These are phyloP conservation scores for Setophaga petechia DNA, from an alignment of 2,113 vertebrate genomes.

Conservation along the genomic window DNA sequence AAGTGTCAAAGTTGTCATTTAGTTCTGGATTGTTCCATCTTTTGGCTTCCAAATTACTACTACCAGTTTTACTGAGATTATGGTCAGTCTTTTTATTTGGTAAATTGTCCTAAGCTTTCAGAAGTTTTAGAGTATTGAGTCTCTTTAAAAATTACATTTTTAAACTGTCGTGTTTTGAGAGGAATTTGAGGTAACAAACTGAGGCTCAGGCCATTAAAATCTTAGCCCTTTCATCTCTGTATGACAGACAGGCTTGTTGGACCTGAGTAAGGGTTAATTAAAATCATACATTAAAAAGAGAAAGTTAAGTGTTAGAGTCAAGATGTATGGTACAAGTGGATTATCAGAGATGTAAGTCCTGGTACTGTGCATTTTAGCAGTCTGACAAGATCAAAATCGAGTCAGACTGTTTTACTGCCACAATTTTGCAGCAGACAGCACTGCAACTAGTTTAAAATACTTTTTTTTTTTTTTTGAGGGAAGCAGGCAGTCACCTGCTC, in stretches of 20 bases:
- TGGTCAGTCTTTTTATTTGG: neutral
- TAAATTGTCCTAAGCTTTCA: neutral
- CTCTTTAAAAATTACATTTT: neutral
- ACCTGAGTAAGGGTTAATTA: neutral
- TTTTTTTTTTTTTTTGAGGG: neutral
- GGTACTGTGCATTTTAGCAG: neutral
- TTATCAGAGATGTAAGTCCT: slow-evolving; percentile 1
- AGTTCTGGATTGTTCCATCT: slow-evolving; percentile 14
- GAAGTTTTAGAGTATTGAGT: neutral
- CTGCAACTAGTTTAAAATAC: neutral
- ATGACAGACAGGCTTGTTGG: neutral
- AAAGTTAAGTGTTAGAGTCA: neutral
- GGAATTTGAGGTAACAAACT: neutral
- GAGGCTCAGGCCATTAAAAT: neutral
- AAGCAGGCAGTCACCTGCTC: neutral
- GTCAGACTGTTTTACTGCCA: slow-evolving; percentile 3
- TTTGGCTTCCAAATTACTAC: neutral
- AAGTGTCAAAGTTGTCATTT: neutral
- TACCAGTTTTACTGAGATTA: neutral
- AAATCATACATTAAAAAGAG: neutral
- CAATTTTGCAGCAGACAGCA: slow-evolving; percentile 4
- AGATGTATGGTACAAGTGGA: neutral
- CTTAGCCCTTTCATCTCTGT: neutral
- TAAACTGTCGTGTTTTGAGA: neutral
- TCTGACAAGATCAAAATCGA: slow-evolving; percentile 22